Percentiles rank a stretch among this genome's conserved stretches.
Conservation (phyloP, 2,113 vertebrate genomes). For the Notarius lentiginosus region DNA sequence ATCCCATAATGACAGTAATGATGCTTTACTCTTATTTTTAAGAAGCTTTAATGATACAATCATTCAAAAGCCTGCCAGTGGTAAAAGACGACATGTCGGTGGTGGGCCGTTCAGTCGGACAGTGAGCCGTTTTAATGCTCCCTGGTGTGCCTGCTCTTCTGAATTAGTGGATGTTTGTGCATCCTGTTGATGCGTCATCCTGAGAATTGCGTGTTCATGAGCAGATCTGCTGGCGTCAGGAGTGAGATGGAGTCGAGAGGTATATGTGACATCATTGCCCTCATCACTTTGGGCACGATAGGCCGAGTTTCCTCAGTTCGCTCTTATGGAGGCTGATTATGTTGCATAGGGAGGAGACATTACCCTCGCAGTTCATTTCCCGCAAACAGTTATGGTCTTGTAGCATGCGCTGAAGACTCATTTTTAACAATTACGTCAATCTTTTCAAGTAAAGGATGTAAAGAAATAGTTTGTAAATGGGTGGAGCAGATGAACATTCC, state of each 20-base stretch:
- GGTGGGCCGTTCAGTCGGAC: conserved; percentile 7
- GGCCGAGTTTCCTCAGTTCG: background rate
- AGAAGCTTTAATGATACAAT: conserved; percentile 17
- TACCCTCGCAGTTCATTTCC: background rate
- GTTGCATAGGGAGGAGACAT: background rate
- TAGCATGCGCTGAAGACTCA: background rate
- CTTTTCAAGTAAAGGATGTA: background rate
- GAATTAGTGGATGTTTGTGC: conserved; percentile 55
- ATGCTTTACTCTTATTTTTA: conserved; percentile 28
- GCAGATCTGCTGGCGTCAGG: conserved; percentile 62
- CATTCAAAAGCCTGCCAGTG: conserved; percentile 7
- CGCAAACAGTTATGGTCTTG: background rate
- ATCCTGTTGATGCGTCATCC: conserved; percentile 69
- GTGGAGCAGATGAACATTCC: background rate
- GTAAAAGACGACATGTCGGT: conserved; percentile 10
- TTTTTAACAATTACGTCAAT: background rate
- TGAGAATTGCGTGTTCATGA: conserved; percentile 72
- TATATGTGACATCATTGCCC: background rate
- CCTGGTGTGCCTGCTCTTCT: conserved; percentile 58
- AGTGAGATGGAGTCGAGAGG: background rate
- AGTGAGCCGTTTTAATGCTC: conserved; percentile 47
- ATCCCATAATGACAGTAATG: conserved; percentile 28
- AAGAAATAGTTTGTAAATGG: background rate
- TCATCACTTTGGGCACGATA: background rate
- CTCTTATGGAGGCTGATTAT: conserved; percentile 1